Percentiles rank a stretch among this genome's conserved stretches.
Conservation (phyloP, 2,888 invertebrate genomes). For the Argyra leucocephala region DNA sequence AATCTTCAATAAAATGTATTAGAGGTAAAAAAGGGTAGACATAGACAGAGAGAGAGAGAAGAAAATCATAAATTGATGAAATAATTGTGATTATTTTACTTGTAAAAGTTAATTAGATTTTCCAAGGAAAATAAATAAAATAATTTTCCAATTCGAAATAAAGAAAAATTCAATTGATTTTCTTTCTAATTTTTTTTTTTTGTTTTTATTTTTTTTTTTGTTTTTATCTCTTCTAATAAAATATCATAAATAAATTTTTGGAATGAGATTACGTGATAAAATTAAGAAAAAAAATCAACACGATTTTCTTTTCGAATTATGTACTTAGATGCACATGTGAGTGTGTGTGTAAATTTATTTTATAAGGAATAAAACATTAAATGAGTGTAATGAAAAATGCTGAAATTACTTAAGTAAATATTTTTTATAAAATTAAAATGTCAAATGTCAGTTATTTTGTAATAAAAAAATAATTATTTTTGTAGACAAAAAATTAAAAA, state of each 20-base stretch:
- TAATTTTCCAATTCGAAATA: too few relatives aligned
- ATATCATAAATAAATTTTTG: neutral
- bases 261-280: neutral
- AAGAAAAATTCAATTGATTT: neutral
- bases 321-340: too few relatives aligned
- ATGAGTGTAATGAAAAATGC: too few relatives aligned
- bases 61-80: neutral
- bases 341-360: too few relatives aligned
- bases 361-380: too few relatives aligned
- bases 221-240: neutral
- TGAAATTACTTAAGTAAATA: too few relatives aligned
- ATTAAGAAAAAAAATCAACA: neutral
- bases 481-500: neutral
- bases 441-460: neutral
- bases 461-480: neutral
- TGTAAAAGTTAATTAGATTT: slow-evolving; percentile 6
- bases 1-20: too few relatives aligned
- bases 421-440: neutral
- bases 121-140: neutral
- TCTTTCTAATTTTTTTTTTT: neutral
- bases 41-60: too few relatives aligned
- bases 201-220: neutral
- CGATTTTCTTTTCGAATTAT: too few relatives aligned
- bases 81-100: neutral
- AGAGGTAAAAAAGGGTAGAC: too few relatives aligned